These are phyloP conservation scores for Macrobrachium rosenbergii DNA, from an alignment of 1,140 invertebrate species.

Conservation along the genomic window DNA sequence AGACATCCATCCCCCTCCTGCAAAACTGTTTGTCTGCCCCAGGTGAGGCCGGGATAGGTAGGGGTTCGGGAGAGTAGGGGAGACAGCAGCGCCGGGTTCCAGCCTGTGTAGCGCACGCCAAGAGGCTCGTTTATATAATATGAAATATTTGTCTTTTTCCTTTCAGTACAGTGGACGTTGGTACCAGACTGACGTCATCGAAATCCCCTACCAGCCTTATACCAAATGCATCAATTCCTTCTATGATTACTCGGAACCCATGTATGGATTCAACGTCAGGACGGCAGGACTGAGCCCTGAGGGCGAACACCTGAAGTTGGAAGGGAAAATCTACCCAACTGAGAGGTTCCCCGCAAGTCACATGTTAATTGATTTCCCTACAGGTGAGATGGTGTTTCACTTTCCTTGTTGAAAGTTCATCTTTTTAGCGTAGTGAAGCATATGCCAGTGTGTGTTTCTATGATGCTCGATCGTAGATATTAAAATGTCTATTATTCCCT, in stretches of 20 bases:
- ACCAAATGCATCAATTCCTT: conserved; percentile 24
- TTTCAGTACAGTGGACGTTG: conserved; percentile 31
- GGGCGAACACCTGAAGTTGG: conserved; percentile 1
- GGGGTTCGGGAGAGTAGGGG: too few relatives aligned
- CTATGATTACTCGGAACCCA: conserved; percentile 19
- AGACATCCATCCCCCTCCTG: too few relatives aligned
- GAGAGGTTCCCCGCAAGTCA: conserved; percentile 35
- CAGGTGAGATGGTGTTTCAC: neutral
- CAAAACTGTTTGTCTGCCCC: too few relatives aligned
- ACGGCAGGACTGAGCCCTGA: conserved; percentile 15
- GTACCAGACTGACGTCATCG: conserved; percentile 31
- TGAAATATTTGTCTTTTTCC: too few relatives aligned
- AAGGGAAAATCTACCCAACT: conserved; percentile 29
- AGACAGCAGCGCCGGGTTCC: too few relatives aligned
- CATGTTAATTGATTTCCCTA: conserved; percentile 32
- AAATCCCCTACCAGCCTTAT: conserved; percentile 21
- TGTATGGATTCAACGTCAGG: conserved; percentile 31
- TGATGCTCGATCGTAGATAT: neutral
- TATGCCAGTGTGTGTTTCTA: too few relatives aligned
- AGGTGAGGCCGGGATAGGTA: too few relatives aligned
- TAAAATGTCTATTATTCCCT: neutral
- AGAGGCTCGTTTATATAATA: too few relatives aligned
- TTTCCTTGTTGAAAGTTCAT: neutral
- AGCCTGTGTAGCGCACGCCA: too few relatives aligned
- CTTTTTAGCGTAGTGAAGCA: too few relatives aligned